These are phyloP conservation scores for Nebria brevicollis DNA, from an alignment of 2,888 invertebrate species.

Conservation along the genomic window DNA sequence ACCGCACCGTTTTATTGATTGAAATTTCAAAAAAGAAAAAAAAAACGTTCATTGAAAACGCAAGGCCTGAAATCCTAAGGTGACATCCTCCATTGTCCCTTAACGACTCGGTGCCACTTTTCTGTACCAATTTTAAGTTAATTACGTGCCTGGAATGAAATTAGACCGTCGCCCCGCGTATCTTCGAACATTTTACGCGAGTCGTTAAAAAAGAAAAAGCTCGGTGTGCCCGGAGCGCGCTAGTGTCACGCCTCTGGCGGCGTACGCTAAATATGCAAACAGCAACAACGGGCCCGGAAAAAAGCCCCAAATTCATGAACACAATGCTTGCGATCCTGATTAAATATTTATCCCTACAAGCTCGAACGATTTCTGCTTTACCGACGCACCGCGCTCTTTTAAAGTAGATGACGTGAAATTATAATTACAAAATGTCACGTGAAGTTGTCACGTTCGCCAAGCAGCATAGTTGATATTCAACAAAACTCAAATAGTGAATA, in stretches of 20 bases:
- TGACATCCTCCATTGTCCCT: neutral
- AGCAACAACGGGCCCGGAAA: constrained; percentile 1
- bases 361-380: neutral
- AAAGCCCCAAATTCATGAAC: constrained; percentile 9
- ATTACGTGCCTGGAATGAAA: constrained; percentile 33
- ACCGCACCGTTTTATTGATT: neutral
- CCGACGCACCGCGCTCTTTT: neutral
- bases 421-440: constrained; percentile 4
- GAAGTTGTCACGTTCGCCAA: neutral
- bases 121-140: constrained; percentile 25
- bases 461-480: no score
- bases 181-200: constrained; percentile 29
- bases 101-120: neutral
- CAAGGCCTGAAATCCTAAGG: neutral
- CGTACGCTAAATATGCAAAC: constrained; percentile 12
- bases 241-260: neutral
- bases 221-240: neutral
- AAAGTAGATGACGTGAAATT: neutral
- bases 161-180: constrained; percentile 10
- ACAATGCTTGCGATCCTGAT: constrained; percentile 2
- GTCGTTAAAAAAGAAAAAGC: constrained; percentile 12
- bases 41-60: neutral
- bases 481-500: no score
- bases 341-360: constrained; percentile 14
- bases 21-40: neutral